Conservation (phyloP, 2,888 invertebrate species). For the Cosmorhoe ocellata region DNA sequence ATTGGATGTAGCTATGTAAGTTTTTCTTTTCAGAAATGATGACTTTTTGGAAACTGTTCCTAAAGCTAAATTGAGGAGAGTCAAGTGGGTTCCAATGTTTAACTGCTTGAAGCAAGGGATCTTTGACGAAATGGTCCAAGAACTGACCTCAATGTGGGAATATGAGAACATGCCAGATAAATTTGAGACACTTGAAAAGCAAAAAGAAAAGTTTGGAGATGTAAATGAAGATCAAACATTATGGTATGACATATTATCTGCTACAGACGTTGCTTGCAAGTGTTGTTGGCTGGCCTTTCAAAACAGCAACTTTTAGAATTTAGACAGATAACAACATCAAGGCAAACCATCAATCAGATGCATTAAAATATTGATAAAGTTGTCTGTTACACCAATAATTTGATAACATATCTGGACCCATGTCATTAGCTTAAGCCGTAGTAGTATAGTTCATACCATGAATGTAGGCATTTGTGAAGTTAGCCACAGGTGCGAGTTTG, state of each 20-base stretch:
- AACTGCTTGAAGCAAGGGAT: conserved; percentile 69
- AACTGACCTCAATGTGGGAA: conserved; percentile 71
- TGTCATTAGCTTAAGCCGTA: too few species aligned
- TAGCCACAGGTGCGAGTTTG: too few species aligned
- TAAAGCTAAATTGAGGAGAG: conserved; percentile 62
- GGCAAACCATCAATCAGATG: too few species aligned
- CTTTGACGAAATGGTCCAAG: conserved; percentile 67
- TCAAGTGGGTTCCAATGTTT: conserved; percentile 75
- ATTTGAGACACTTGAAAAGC: conserved; percentile 63
- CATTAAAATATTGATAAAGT: too few species aligned
- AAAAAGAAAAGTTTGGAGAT: conserved; percentile 65
- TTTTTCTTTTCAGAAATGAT: conserved; percentile 60
- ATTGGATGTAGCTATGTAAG: too few species aligned
- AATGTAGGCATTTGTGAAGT: too few species aligned
- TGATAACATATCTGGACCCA: too few species aligned
- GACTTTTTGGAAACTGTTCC: conserved; percentile 73
- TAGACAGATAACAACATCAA: too few species aligned
- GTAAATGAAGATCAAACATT: conserved; percentile 44
- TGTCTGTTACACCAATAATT: too few species aligned
- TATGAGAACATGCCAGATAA: conserved; percentile 71
- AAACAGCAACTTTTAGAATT: too few species aligned
- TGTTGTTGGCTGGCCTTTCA: background rate
- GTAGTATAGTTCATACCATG: too few species aligned
- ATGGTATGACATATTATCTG: conserved; percentile 46
- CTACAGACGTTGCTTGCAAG: too few species aligned